Evolutionary conservation across 92 coral and sea anemone genomes (phyloP).

Genomic region (Porites lobata): DNA sequence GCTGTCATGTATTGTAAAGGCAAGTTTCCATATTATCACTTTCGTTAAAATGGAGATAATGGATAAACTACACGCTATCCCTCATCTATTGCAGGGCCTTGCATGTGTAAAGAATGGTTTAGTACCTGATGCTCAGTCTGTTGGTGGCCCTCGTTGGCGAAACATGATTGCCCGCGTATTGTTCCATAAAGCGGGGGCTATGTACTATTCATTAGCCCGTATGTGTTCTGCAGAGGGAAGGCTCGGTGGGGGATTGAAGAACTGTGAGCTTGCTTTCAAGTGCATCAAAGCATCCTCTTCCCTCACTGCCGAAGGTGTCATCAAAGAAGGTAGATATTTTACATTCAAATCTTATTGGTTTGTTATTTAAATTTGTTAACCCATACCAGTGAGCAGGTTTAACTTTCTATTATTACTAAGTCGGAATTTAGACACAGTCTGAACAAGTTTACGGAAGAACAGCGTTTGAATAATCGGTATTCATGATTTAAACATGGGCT

Average conservation of each 20-base stretch:
- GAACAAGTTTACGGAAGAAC: too few species aligned
- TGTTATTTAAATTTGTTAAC: too few species aligned
- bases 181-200: conserved; percentile 89
- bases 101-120: conserved; percentile 32
- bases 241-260: conserved; percentile 89
- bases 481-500: too few species aligned
- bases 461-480: too few species aligned
- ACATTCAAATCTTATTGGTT: too few species aligned
- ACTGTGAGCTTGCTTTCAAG: conserved; percentile 83
- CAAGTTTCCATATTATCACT: not conserved
- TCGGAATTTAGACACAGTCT: too few species aligned
- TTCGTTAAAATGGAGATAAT: too few species aligned
- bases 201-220: conserved; percentile 90
- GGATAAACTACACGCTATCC: too few species aligned
- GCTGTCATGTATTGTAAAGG: conserved; percentile 90
- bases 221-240: conserved; percentile 82
- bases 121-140: not conserved
- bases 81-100: conserved; percentile 22
- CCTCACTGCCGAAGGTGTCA: conserved; percentile 54
- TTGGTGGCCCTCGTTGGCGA: conserved; percentile 74
- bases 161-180: conserved; percentile 74
- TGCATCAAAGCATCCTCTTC: conserved; percentile 79
- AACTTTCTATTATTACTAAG: too few species aligned
- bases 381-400: too few species aligned
- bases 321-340: conserved; percentile 54